phyloP scores from a whole-genome alignment of 1,140 invertebrate species.

The Pseudomyrmex dendroicus region DNA sequence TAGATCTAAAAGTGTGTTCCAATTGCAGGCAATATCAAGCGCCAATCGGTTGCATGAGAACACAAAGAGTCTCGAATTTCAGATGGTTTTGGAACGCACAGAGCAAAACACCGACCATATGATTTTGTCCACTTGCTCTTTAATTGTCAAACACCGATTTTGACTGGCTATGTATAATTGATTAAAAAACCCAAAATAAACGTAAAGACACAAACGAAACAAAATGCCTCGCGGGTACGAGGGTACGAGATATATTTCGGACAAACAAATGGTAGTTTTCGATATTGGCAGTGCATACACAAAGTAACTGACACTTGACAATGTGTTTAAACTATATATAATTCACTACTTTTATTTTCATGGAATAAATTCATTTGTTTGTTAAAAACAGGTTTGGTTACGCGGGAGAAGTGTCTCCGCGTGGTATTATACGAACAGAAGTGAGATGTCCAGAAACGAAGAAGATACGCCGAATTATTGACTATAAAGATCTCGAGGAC shows the following conservation, averaged over 20 bases:
- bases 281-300: constrained; percentile 97
- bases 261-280: constrained; percentile 95
- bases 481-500: constrained; percentile 90
- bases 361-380: constrained; percentile 24
- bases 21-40: too few species aligned
- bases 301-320: constrained; percentile 88
- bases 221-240: constrained; percentile 90
- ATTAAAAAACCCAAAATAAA: too few species aligned
- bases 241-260: constrained; percentile 90
- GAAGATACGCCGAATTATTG: constrained; percentile 88
- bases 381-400: constrained; percentile 92
- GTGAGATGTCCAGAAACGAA: constrained; percentile 89
- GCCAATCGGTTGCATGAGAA: too few species aligned
- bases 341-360: constrained; percentile 10
- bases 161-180: too few species aligned
- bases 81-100: too few species aligned
- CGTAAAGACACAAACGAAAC: not conserved
- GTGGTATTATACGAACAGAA: constrained; percentile 94
- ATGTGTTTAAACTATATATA: not conserved
- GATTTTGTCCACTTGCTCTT: too few species aligned
- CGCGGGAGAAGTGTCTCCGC: constrained; percentile 93
- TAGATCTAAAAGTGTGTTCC: too few species aligned
- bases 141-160: too few species aligned
- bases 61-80: too few species aligned
- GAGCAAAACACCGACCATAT: too few species aligned